Evolutionary conservation across 1,140 invertebrate genomes (phyloP), one percentile per base, ranked within the genome.

Genomic region (Penaeus chinensis): DNA sequence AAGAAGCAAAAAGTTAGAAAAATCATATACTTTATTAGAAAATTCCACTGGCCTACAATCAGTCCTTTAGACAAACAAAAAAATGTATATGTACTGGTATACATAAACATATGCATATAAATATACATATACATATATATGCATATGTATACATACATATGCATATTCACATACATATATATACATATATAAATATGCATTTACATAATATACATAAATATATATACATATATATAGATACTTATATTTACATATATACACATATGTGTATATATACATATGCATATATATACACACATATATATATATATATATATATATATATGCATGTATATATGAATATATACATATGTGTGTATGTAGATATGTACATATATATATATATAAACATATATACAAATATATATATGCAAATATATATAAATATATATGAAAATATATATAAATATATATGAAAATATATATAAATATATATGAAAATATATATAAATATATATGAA

Each of bases 111-210:
- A 42, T 42, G 7, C 7, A 42, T 42, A 42, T 42, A 66, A 13
- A 22, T 71, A 71, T 71, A 71, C 22, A 71, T 24, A 71, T 71
- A 71, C 22, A 71, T 71, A 20, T 71, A 71, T 71, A 71, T 20
- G 22, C 22, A 71, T 71, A n/a, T 71, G 3, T 27, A n/a, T 71
- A 71, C 24, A 71, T 71, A 71, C 24, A 71, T 71, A 71, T 71
- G 24, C 24, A 71, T 71, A 71, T 71, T 24, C 24, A 71, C 24
- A 71, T 71, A 71, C 24, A 71, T 71, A 71, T 71, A 71, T 71
- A 71, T 71, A 71, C 24, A n/a, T 71, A 71, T 69, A 69, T 69
- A 69, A n/a, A 71, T 71, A 71, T 71, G 24, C 24, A 71, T 71
- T 24, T 71, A 71, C 24, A 71, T 71, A 71, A 71, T 71, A 71